A percentile compares a stretch with the other conserved stretches of the same genome.
These are phyloP conservation scores for Labia minor DNA, from an alignment of 2,888 invertebrate species.

Conservation along the genomic window DNA sequence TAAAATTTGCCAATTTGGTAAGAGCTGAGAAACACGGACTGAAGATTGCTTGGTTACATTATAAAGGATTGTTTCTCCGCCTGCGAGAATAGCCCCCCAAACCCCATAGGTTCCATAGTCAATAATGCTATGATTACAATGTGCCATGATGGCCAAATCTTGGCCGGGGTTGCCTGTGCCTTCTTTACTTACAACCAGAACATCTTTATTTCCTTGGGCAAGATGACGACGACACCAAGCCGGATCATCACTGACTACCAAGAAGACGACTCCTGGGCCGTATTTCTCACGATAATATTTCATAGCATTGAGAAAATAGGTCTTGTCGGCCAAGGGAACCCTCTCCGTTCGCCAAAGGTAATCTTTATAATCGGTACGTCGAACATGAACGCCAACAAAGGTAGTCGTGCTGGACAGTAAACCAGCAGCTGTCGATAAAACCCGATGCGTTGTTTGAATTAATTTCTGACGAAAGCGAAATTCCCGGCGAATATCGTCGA, in stretches of 20 bases:
- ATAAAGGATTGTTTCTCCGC: constrained; percentile 40
- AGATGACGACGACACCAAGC: constrained; percentile 39
- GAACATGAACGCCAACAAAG: constrained; percentile 45
- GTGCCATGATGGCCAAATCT: constrained; percentile 41
- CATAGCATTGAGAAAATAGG: constrained; percentile 39
- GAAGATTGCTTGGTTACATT: constrained; percentile 38
- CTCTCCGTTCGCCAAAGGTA: constrained; percentile 44
- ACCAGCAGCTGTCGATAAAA: constrained; percentile 34
- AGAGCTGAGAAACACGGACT: constrained; percentile 35
- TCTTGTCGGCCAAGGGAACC: constrained; percentile 35
- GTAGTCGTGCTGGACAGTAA: constrained; percentile 32
- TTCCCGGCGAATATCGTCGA: constrained; percentile 45
- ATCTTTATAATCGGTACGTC: constrained; percentile 46
- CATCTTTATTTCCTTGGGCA: constrained; percentile 32
- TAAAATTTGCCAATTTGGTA: constrained; percentile 38
- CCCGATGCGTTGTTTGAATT: constrained; percentile 38
- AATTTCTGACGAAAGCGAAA: constrained; percentile 43
- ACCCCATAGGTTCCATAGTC: constrained; percentile 44
- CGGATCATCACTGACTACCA: constrained; percentile 42
- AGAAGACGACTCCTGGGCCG: constrained; percentile 34
- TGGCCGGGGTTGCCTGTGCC: constrained; percentile 34
- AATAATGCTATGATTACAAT: constrained; percentile 44
- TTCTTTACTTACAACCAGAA: constrained; percentile 36
- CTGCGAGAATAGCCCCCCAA: constrained; percentile 42
- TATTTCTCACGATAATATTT: constrained; percentile 37